phyloP scores from a whole-genome alignment of 2,888 invertebrate species.

The Lissonota sp. region DNA sequence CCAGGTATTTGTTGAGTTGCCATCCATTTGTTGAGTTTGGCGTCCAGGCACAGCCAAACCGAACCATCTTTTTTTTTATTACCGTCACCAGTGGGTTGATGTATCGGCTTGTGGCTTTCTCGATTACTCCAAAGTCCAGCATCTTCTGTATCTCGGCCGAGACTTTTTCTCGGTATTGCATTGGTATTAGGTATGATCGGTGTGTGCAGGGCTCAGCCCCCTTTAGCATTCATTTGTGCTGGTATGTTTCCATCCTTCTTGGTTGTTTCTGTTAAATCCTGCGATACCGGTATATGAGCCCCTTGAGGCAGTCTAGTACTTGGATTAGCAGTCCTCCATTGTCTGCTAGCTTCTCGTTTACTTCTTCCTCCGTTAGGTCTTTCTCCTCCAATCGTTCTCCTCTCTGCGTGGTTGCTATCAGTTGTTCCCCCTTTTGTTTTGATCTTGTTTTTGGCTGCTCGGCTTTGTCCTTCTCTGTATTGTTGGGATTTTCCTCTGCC shows the following conservation, averaged over 20 bases:
- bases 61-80: slow-evolving; percentile 4
- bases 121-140: background rate
- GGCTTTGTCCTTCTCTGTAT: no score
- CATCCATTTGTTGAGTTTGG: no score
- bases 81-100: slow-evolving; percentile 9
- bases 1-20: background rate
- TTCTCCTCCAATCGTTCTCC: background rate
- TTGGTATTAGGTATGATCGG: no score
- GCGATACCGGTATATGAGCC: background rate
- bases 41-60: slow-evolving; percentile 1
- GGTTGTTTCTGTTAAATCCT: slow-evolving; percentile 1
- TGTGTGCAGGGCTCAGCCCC: slow-evolving; percentile 7
- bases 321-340: background rate
- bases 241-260: background rate
- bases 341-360: background rate
- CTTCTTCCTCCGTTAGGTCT: background rate
- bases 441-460: no score
- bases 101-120: background rate
- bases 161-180: background rate
- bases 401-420: background rate
- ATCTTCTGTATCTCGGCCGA: background rate
- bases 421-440: no score
- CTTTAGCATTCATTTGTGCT: background rate
- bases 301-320: no score
- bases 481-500: no score